Evolutionary conservation across 2,888 invertebrate genomes (phyloP).

Genomic region (Odontocerum albicorne): DNA sequence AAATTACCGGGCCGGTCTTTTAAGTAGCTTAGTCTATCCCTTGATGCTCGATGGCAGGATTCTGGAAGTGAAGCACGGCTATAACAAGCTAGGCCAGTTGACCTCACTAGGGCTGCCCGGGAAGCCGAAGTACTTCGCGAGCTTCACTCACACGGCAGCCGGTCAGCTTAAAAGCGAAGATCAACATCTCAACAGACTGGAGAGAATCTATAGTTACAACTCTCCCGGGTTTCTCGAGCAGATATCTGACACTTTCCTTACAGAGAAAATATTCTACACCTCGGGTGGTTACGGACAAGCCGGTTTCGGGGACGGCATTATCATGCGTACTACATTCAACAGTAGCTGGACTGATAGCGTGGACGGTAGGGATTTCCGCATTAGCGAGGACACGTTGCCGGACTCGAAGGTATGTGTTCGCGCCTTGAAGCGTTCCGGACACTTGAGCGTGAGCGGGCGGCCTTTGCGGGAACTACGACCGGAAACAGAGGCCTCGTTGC

Average conservation of each 20-base stretch:
- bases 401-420: slow-evolving; percentile 15
- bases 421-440: slow-evolving; percentile 33
- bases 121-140: too few relatives aligned
- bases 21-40: too few relatives aligned
- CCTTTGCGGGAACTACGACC: too few relatives aligned
- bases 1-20: too few relatives aligned
- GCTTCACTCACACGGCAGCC: neutral
- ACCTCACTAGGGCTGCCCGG: too few relatives aligned
- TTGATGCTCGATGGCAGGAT: too few relatives aligned
- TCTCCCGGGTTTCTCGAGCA: slow-evolving; percentile 31
- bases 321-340: slow-evolving; percentile 30
- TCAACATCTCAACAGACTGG: too few relatives aligned
- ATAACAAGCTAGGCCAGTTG: too few relatives aligned
- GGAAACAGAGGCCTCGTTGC: neutral
- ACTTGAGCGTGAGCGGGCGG: neutral
- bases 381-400: slow-evolving; percentile 4
- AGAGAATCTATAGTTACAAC: slow-evolving; percentile 16
- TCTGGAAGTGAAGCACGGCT: too few relatives aligned
- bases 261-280: slow-evolving; percentile 31
- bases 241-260: slow-evolving; percentile 31
- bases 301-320: slow-evolving; percentile 33
- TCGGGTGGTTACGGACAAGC: slow-evolving; percentile 36
- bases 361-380: slow-evolving; percentile 13
- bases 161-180: too few relatives aligned
- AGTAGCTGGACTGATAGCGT: slow-evolving; percentile 30